phyloP scores from a whole-genome alignment of 1,140 invertebrate species.

The Drosophila baimaii region DNA sequence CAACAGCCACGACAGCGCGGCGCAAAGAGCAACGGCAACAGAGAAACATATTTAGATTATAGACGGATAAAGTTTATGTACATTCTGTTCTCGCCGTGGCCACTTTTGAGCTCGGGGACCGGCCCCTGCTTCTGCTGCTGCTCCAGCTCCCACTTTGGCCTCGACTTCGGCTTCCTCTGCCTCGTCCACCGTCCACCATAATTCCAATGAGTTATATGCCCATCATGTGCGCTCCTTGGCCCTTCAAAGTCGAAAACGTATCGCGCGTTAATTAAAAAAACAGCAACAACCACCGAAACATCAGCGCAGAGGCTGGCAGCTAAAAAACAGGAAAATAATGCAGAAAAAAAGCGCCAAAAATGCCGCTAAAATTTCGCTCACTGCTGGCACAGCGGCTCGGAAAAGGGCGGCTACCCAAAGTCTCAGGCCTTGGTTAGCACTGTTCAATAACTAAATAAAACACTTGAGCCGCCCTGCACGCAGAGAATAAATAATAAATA shows the following conservation, averaged over 20 bases:
- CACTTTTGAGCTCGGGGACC: conserved; percentile 28
- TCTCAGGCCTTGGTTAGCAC: conserved; percentile 41
- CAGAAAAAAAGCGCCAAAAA: conserved; percentile 79
- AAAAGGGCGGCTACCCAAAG: conserved; percentile 54
- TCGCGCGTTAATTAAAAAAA: conserved; percentile 79
- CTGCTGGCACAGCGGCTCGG: conserved; percentile 11
- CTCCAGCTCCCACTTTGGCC: conserved; percentile 8
- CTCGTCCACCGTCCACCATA: conserved; percentile 51
- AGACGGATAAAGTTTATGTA: conserved; percentile 83
- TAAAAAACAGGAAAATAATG: conserved; percentile 21
- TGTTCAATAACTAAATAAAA: conserved; percentile 82
- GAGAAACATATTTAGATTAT: conserved; percentile 80
- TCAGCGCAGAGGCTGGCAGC: conserved; percentile 10
- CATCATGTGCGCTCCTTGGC: conserved; percentile 72
- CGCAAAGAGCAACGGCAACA: conserved; percentile 59
- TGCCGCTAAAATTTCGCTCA: conserved; percentile 71
- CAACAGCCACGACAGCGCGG: conserved; percentile 76
- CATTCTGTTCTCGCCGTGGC: conserved; percentile 61
- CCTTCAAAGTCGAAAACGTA: conserved; percentile 77
- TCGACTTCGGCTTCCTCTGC: conserved; percentile 15
- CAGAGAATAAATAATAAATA: background rate
- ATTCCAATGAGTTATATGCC: conserved; percentile 79
- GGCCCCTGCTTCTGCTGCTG: conserved; percentile 17
- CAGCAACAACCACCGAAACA: conserved; percentile 52
- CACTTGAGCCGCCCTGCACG: conserved; percentile 48